phyloP scores from a whole-genome alignment of 2,113 vertebrate species.

The Anhinga rufa region DNA sequence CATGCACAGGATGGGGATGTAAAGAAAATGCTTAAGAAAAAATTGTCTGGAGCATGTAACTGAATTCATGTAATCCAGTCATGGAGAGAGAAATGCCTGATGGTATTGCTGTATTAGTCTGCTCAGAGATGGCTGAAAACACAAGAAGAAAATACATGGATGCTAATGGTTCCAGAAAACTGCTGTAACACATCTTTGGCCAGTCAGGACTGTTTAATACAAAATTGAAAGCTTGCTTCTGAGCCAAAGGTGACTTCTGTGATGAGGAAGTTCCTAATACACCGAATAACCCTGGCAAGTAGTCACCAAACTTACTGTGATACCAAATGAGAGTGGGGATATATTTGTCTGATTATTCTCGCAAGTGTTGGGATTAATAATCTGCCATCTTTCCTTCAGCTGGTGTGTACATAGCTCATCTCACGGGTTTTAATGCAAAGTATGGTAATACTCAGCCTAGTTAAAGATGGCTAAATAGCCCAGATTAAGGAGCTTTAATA shows the following conservation, averaged over 20 bases:
- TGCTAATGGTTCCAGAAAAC: neutral
- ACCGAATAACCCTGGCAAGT: neutral
- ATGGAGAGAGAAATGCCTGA: neutral
- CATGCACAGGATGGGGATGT: neutral
- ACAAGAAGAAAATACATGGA: neutral
- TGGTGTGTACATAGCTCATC: neutral
- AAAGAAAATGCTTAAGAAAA: neutral
- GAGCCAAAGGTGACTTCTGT: neutral
- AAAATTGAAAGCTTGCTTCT: neutral
- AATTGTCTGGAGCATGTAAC: neutral
- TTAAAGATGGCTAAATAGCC: neutral
- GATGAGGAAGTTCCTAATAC: neutral
- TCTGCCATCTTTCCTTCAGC: neutral
- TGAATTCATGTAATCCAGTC: neutral
- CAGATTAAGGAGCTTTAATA: neutral
- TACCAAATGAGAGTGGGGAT: neutral
- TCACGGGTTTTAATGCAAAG: neutral
- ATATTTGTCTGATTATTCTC: neutral
- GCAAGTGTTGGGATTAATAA: neutral
- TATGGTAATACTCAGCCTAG: neutral
- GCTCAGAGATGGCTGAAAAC: neutral
- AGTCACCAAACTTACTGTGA: neutral
- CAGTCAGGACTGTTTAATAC: neutral
- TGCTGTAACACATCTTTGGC: neutral
- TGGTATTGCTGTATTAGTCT: neutral